These are phyloP conservation scores for Xylophagus ater DNA, from an alignment of 2,888 invertebrate species.

Conservation along the genomic window DNA sequence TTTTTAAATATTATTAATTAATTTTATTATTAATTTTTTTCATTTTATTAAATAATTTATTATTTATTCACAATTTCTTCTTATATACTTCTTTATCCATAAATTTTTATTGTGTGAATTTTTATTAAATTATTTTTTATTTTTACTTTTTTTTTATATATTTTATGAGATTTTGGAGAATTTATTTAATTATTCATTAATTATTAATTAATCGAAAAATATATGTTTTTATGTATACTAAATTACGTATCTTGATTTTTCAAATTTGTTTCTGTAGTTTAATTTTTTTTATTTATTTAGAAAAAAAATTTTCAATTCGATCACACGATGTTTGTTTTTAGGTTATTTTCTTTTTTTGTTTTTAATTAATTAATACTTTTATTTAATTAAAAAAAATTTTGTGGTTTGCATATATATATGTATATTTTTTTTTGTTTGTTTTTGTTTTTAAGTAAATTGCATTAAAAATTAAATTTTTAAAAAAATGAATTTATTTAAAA, in stretches of 20 bases:
- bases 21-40: conserved; percentile 6
- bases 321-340: too few species aligned
- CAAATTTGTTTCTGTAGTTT: too few species aligned
- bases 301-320: too few species aligned
- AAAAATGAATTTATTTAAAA: conserved; percentile 7
- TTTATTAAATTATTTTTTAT: conserved; percentile 14
- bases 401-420: conserved; percentile 17
- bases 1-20: conserved; percentile 5
- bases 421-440: conserved; percentile 19
- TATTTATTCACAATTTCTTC: conserved; percentile 21
- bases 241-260: conserved; percentile 11
- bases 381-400: conserved; percentile 17
- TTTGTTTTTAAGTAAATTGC: conserved; percentile 14
- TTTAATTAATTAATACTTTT: conserved; percentile 21
- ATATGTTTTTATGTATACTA: conserved; percentile 10
- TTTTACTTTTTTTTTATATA: conserved; percentile 18
- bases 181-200: conserved; percentile 12
- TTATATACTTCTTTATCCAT: conserved; percentile 18
- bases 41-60: conserved; percentile 14
- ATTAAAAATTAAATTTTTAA: conserved; percentile 12
- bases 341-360: conserved; percentile 19
- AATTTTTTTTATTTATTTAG: too few species aligned
- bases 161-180: conserved; percentile 21
- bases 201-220: conserved; percentile 11
- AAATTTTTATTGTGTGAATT: conserved; percentile 13